phyloP scores from a whole-genome alignment of 2,888 invertebrate genomes.

The Schrankia costaestrigalis region DNA sequence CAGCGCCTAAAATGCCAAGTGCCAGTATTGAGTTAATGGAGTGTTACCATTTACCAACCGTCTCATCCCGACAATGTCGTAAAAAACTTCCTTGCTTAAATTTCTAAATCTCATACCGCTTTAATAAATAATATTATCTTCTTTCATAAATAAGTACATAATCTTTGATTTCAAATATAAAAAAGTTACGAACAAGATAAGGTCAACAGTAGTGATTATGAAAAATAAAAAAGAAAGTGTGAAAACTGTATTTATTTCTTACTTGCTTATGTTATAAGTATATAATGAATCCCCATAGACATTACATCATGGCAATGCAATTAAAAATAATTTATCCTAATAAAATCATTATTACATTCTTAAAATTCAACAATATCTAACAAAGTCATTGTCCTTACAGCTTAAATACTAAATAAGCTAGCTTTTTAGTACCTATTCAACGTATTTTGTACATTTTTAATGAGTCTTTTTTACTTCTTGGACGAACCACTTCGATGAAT shows the following conservation, averaged over 20 bases:
- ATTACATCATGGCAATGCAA: slow-evolving; percentile 55
- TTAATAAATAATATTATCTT: no score
- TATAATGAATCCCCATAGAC: slow-evolving; percentile 54
- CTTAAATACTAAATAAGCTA: no score
- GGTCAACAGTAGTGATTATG: no score
- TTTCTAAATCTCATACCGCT: no score
- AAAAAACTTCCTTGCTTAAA: no score
- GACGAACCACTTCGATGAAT: no score
- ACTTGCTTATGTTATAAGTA: slow-evolving; percentile 47
- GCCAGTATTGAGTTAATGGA: no score
- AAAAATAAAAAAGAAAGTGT: slow-evolving; percentile 9
- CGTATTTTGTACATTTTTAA: slow-evolving; percentile 53
- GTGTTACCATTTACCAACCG: no score
- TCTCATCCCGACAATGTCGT: no score
- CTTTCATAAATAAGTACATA: neutral
- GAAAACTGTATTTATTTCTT: slow-evolving; percentile 39
- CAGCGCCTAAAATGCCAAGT: no score
- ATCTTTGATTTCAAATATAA: no score
- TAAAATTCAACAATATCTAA: slow-evolving; percentile 61
- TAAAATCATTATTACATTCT: slow-evolving; percentile 47
- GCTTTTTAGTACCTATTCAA: slow-evolving; percentile 39
- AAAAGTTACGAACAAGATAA: no score
- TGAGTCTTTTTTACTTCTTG: slow-evolving; percentile 17
- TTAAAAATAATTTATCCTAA: slow-evolving; percentile 48
- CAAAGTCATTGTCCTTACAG: slow-evolving; percentile 53